Base-by-base conservation (phyloP, 2,113 vertebrate species). In the Cygnus buccinator region DNA sequence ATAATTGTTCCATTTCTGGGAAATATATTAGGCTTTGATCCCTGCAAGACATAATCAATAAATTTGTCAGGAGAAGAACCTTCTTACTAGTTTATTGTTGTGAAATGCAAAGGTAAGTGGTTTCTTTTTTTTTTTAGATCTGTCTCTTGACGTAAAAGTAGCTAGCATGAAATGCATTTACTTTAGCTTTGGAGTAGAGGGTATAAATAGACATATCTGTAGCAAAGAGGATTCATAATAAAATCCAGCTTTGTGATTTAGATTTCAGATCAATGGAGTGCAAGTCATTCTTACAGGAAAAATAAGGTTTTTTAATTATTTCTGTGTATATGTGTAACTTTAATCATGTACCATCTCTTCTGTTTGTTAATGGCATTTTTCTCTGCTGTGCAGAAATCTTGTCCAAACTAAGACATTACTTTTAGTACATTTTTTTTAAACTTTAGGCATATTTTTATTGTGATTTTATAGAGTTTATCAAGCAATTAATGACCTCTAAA, bases 381-480 rank as follows among this genome's bases (percentile, higher is more conserved):
- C 62, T 61, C 29, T 62, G 29, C 65, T 78, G 75, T 76, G 67
- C 31, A 95, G 72, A 91, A 87, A 66, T 85, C 82, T 85, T 80
- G 95, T 71, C 79, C 59, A 63, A 95, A 90, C 68, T 63, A 91
- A 96, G 92, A 90, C 72, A 7, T 28, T 94, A 19, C 57, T 73
- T 91, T 96, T 95, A 82, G 48, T 50, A 50, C 23, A 37, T 80
- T 58, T 95, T 88, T 94, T 92, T 92, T 88, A 18, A 87, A 82
- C 68, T 87, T 96, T 71, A 95, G 70, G 84, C 59, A 89, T 70
- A 74, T 41, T 90, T 96, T 93, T 85, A 61, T 90, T 76, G 75
- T 91, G 93, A 97, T 89, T 97, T 97, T 97, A 94, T 95, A 94
- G 97, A 96, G 58, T 85, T 97, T 97, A 98, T 97, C 78, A 96